phyloP scores from a whole-genome alignment of 2,797 vertebrate species.

The Chelonia mydas region DNA sequence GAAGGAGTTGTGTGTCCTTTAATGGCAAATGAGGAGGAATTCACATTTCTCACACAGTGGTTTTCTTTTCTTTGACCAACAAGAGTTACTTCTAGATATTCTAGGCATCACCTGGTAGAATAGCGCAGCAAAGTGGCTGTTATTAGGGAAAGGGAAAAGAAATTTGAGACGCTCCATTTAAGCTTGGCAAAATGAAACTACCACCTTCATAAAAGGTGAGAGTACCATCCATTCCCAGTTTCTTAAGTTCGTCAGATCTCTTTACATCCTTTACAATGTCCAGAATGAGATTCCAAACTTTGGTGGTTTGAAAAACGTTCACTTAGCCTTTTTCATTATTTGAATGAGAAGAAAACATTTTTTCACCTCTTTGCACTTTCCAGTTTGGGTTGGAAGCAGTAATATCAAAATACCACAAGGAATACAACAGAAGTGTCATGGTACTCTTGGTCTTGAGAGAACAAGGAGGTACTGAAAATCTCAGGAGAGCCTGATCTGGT shows the following conservation, averaged over 20 bases:
- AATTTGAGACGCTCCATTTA: background rate
- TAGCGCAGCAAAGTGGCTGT: background rate
- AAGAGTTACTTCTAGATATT: background rate
- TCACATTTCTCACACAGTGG: background rate
- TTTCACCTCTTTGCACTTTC: background rate
- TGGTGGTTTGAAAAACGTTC: background rate
- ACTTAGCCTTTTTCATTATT: background rate
- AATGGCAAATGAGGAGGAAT: constrained; percentile 22
- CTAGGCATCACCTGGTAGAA: background rate
- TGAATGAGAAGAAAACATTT: background rate
- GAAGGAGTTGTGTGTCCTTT: constrained; percentile 49
- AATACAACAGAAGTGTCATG: background rate
- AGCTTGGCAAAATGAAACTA: background rate
- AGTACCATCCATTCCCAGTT: background rate
- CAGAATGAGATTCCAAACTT: background rate
- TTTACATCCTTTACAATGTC: background rate
- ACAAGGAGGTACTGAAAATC: background rate
- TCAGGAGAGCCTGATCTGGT: background rate
- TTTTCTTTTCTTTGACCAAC: constrained; percentile 23
- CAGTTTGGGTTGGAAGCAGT: background rate
- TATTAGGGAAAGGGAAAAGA: background rate
- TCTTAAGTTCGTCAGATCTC: background rate
- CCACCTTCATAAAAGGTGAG: background rate
- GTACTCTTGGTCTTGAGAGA: background rate
- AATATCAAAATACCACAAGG: background rate